These are phyloP conservation scores for Eutrigla gurnardus DNA, from an alignment of 2,797 vertebrate genomes.

Conservation along the genomic window DNA sequence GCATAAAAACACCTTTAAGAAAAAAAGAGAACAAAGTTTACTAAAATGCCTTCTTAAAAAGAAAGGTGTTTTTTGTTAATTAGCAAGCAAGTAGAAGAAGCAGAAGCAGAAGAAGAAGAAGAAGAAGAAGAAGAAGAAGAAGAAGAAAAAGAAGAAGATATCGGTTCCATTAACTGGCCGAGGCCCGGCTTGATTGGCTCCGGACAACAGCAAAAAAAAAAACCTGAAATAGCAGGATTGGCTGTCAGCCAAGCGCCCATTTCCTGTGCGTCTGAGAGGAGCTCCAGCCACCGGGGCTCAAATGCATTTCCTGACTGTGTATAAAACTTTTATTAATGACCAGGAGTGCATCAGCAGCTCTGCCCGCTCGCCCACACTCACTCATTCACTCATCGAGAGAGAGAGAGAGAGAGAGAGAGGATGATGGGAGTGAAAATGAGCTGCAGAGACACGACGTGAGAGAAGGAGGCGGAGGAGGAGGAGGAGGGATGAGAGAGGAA, in stretches of 20 bases:
- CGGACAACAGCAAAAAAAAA: conserved; percentile 45
- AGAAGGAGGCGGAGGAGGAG: conserved; percentile 37
- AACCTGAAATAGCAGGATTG: conserved; percentile 85
- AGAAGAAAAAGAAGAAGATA: conserved; percentile 52
- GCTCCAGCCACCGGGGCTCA: conserved; percentile 82
- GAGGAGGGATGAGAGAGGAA: conserved; percentile 34
- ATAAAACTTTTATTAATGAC: conserved; percentile 90
- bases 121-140: not conserved
- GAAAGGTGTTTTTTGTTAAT: too few relatives aligned
- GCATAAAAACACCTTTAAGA: too few relatives aligned
- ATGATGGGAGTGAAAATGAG: conserved; percentile 63
- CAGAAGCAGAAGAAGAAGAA: too few relatives aligned
- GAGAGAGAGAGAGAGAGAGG: conserved; percentile 23
- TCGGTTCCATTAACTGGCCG: conserved; percentile 82
- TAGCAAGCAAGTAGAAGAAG: too few relatives aligned
- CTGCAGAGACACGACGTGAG: conserved; percentile 65
- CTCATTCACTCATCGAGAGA: conserved; percentile 50
- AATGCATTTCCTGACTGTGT: conserved; percentile 89
- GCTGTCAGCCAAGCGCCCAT: conserved; percentile 84
- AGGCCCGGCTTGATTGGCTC: conserved; percentile 80
- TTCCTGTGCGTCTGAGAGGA: conserved; percentile 88
- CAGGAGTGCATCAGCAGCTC: conserved; percentile 85
- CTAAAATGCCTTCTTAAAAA: too few relatives aligned
- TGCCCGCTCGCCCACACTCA: conserved; percentile 52
- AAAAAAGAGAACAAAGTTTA: too few relatives aligned